phyloP scores from a whole-genome alignment of 1,140 invertebrate genomes.

The Procambarus clarkii region DNA sequence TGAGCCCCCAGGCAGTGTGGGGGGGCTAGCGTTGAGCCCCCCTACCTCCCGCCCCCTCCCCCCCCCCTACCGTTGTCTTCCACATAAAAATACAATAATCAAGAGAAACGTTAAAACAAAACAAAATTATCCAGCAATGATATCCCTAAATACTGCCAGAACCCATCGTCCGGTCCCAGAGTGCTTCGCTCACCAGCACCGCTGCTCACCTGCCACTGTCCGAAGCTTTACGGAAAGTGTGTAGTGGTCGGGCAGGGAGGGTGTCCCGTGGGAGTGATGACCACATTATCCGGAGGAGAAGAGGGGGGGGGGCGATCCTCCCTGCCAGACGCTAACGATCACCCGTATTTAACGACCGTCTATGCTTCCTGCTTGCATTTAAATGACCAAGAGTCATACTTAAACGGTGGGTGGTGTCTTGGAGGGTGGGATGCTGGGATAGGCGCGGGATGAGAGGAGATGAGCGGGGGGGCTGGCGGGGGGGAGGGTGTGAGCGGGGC shows the following conservation, averaged over 20 bases:
- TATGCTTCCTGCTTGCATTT: slow-evolving; percentile 41
- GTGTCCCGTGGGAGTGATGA: slow-evolving; percentile 60
- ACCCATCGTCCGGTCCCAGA: background rate
- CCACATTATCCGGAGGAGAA: slow-evolving; percentile 66
- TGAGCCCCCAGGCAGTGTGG: too few species aligned
- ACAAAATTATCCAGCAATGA: slow-evolving; percentile 50
- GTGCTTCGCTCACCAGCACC: background rate
- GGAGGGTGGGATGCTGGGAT: background rate
- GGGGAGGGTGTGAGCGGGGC: background rate
- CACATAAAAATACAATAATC: slow-evolving; percentile 42
- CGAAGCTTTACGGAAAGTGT: slow-evolving; percentile 27
- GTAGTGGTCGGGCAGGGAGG: background rate
- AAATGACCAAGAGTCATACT: background rate
- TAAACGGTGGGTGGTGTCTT: background rate
- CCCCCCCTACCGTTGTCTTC: background rate
- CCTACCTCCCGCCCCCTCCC: background rate
- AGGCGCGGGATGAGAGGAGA: background rate
- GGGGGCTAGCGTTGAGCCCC: too few species aligned
- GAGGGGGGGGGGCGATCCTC: slow-evolving; percentile 14
- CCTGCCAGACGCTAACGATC: slow-evolving; percentile 27
- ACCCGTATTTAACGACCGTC: slow-evolving; percentile 32
- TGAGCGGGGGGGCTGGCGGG: background rate
- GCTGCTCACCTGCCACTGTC: background rate
- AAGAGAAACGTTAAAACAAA: slow-evolving; percentile 46
- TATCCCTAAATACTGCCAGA: slow-evolving; percentile 36